phyloP scores from a whole-genome alignment of 2,888 invertebrate genomes.

The Biston stratarius region DNA sequence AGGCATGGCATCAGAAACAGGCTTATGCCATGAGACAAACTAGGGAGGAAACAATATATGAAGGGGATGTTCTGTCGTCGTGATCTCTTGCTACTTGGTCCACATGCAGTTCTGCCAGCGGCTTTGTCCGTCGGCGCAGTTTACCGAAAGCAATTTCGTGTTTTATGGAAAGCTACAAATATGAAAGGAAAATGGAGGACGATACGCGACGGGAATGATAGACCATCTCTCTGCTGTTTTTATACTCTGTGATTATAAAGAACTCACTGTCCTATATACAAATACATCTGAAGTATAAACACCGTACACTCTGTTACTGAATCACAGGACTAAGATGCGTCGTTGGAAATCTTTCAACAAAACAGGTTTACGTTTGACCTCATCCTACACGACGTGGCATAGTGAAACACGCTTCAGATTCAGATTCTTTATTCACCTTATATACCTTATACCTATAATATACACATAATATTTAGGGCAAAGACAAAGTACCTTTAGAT shows the following conservation, averaged over 20 bases:
- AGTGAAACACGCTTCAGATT: too few species aligned
- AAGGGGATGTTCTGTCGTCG: background rate
- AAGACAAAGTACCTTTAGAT: too few species aligned
- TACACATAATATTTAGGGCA: too few species aligned
- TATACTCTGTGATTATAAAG: background rate
- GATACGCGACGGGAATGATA: conserved; percentile 35
- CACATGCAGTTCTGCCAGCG: conserved; percentile 58
- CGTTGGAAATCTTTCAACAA: too few species aligned
- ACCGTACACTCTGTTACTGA: too few species aligned
- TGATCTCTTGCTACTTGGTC: conserved; percentile 38
- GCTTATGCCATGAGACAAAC: background rate
- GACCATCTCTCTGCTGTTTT: background rate
- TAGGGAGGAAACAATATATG: background rate
- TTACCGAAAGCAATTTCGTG: conserved; percentile 79
- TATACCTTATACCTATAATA: too few species aligned
- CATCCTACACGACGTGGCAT: too few species aligned
- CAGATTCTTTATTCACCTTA: too few species aligned
- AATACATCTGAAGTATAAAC: too few species aligned
- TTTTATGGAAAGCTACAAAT: conserved; percentile 71
- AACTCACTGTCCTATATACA: background rate
- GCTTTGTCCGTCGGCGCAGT: conserved; percentile 74
- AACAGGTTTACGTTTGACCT: too few species aligned
- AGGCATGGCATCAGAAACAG: too few species aligned
- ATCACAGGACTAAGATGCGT: too few species aligned
- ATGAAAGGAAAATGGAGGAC: conserved; percentile 45